Evolutionary conservation across 2,797 vertebrate species (phyloP), one percentile per base, ranked within the genome.

Genomic region (Rhadinocentrus ornatus): DNA sequence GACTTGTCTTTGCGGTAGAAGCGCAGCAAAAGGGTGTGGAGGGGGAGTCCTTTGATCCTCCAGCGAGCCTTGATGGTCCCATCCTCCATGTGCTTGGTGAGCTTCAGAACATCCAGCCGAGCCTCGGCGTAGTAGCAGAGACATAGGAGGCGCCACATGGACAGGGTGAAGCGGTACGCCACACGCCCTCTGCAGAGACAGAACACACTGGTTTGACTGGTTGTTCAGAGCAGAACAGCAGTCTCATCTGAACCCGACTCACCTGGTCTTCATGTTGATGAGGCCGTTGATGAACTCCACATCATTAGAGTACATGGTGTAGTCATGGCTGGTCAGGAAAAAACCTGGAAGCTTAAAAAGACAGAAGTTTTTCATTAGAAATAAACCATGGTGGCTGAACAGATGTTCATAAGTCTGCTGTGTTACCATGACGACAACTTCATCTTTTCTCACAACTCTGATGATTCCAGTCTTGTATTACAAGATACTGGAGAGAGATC

Each of bases 41-140:
- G 84, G 3, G 97, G 97, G 44, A 98, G 88, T 3, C 96, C 96
- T 0, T 80, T 86, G 11, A 99, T 79, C 57, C 96, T 93, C 97
- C 97, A 98, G 50, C 96, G 96, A 2, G 96, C 96, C 71, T 96
- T 94, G 34, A 98, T 87, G 22, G 93, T 96, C 73, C 95, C 89
- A 0, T 97, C 96, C 91, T 97, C 97, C 0, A 89, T 83, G 86
- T 98, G 96, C 69, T 94, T 96, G 1, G 96, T 97, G 44, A 98
- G 92, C 82, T 96, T 97, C 76, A 97, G 91, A 46, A 98, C 93
- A 79, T 98, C 96, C 67, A 99, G 74, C 16, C 37, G 88, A 20
- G 94, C 80, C 10, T 94, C 92, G 10, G 93, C 89, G n/a, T 95
- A 97, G 86, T 96, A 97, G 41, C 91, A 94, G 76, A 94, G 84